A percentile compares a stretch with the other conserved stretches of the same genome.
Conservation (phyloP, 2,797 vertebrate species). For the Anabacerthia variegaticeps region DNA sequence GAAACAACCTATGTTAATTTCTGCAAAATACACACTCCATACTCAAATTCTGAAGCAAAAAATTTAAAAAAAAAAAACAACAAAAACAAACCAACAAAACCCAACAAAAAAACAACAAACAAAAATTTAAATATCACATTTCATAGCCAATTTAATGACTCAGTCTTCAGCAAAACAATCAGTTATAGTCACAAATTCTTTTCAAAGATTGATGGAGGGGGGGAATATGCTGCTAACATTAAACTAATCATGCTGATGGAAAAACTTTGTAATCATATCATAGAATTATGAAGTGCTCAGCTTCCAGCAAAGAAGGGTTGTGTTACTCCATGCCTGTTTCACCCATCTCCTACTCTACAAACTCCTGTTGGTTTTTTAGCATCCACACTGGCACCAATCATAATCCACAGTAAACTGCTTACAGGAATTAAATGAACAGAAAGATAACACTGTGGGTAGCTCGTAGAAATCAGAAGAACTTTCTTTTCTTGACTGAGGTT, state of each 20-base stretch:
- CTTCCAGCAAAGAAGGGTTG: neutral
- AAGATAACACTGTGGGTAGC: neutral
- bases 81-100: too few relatives aligned
- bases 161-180: neutral
- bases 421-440: neutral
- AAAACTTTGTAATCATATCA: neutral
- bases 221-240: neutral
- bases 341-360: neutral
- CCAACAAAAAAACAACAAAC: too few relatives aligned
- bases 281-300: neutral
- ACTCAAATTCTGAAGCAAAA: neutral
- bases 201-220: neutral
- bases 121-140: neutral
- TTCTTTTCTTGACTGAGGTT: neutral
- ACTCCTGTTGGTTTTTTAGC: neutral
- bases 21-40: neutral
- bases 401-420: neutral
- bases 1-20: neutral
- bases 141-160: neutral
- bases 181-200: neutral
- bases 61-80: neutral
- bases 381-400: neutral
- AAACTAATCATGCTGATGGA: neutral
- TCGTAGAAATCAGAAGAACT: neutral
- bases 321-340: neutral